These are phyloP conservation scores for Chelidonichthys spinosus DNA, from an alignment of 2,797 vertebrate species.

Conservation along the genomic window DNA sequence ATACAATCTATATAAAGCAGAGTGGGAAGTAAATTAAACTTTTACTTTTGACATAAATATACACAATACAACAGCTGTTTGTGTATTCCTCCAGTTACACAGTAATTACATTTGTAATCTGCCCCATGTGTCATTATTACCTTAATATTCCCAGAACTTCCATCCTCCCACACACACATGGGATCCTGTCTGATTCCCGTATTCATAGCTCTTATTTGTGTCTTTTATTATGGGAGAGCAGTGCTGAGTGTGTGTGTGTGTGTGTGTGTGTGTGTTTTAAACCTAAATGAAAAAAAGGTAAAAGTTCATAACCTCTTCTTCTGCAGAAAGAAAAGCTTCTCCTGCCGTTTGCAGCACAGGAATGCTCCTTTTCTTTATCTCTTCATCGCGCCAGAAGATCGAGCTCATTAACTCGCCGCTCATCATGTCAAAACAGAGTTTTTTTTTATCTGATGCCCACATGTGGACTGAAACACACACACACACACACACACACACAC, in stretches of 20 bases:
- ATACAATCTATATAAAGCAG: too few species aligned
- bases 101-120: conserved; percentile 36
- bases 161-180: conserved; percentile 36
- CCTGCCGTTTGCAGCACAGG: conserved; percentile 39
- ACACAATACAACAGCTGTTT: background rate
- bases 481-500: background rate
- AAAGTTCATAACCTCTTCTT: conserved; percentile 55
- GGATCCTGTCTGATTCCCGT: conserved; percentile 60
- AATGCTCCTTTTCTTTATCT: conserved; percentile 43
- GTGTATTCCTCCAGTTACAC: conserved; percentile 4
- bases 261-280: background rate
- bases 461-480: conserved; percentile 22
- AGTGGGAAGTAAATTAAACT: too few species aligned
- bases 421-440: conserved; percentile 69
- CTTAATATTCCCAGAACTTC: conserved; percentile 46
- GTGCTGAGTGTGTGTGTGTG: conserved; percentile 23
- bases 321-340: conserved; percentile 31
- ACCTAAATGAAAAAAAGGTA: conserved; percentile 17
- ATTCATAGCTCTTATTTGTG: conserved; percentile 64
- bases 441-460: conserved; percentile 63
- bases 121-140: conserved; percentile 33
- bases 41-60: too few species aligned
- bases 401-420: conserved; percentile 60
- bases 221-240: conserved; percentile 47
- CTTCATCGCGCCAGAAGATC: conserved; percentile 50